phyloP scores from a whole-genome alignment of 2,113 vertebrate genomes.

The Phylloscopus whistleri region DNA sequence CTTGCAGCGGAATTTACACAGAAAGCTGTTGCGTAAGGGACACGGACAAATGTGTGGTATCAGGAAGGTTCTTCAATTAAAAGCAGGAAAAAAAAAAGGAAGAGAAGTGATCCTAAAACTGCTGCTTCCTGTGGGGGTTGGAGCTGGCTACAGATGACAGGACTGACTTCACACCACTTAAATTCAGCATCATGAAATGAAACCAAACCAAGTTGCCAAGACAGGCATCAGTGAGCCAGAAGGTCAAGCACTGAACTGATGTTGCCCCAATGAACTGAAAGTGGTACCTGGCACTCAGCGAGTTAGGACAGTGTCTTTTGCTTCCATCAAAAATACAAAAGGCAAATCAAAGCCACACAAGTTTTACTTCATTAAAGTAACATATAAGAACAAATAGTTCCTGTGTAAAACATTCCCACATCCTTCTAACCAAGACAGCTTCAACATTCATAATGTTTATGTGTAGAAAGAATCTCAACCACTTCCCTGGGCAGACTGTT shows the following conservation, averaged over 20 bases:
- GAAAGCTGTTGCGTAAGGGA: not conserved
- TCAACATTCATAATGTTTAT: not conserved
- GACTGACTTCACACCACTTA: not conserved
- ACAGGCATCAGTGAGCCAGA: not conserved
- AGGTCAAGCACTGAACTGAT: not conserved
- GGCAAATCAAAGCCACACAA: not conserved
- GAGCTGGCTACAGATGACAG: not conserved
- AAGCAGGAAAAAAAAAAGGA: not conserved
- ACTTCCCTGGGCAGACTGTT: not conserved
- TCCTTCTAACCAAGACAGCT: not conserved
- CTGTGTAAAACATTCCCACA: not conserved
- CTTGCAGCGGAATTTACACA: not conserved
- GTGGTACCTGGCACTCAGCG: not conserved
- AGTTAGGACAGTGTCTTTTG: not conserved
- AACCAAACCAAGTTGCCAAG: not conserved
- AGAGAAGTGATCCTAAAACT: slow-evolving; percentile 20
- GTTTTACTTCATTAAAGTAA: not conserved
- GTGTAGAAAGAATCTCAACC: not conserved
- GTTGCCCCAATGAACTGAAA: not conserved
- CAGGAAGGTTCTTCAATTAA: not conserved
- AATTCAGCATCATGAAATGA: not conserved
- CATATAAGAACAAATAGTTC: not conserved
- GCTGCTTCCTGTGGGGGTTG: not conserved
- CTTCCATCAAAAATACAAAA: not conserved
- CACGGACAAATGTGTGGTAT: not conserved